These are phyloP conservation scores for Litoditis marina DNA, from an alignment of 2,888 invertebrate genomes.

Conservation along the genomic window DNA sequence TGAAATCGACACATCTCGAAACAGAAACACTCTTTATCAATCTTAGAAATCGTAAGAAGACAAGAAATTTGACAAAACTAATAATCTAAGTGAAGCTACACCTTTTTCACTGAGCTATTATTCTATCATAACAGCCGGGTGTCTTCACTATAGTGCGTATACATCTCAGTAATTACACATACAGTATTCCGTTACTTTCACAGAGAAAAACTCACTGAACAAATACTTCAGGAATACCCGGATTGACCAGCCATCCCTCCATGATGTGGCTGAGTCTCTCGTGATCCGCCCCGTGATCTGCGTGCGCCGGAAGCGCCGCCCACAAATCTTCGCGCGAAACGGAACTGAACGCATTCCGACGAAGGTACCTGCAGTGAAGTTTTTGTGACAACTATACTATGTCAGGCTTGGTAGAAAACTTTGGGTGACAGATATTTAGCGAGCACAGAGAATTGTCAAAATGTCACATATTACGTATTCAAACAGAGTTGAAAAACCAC, in stretches of 20 bases:
- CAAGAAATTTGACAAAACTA: background rate
- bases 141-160: background rate
- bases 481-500: background rate
- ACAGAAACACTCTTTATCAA: too few species aligned
- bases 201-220: conserved; percentile 26
- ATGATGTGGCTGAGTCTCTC: conserved; percentile 46
- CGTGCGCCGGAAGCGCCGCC: conserved; percentile 49
- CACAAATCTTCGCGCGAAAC: conserved; percentile 50
- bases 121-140: background rate
- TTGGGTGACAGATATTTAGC: too few species aligned
- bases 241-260: conserved; percentile 57
- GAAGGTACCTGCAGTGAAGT: conserved; percentile 43
- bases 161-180: background rate
- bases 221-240: conserved; percentile 56
- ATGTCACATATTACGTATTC: too few species aligned
- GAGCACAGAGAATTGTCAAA: too few species aligned
- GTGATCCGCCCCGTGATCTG: conserved; percentile 57
- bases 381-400: too few species aligned
- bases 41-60: background rate
- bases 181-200: background rate
- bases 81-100: background rate
- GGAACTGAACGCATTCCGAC: conserved; percentile 49
- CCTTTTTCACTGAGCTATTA: background rate
- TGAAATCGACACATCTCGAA: too few species aligned
- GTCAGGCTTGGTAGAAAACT: too few species aligned